Evolutionary conservation across 2,113 vertebrate species (phyloP), one percentile per base, ranked within the genome.

Genomic region (Poeciliopsis occidentalis): DNA sequence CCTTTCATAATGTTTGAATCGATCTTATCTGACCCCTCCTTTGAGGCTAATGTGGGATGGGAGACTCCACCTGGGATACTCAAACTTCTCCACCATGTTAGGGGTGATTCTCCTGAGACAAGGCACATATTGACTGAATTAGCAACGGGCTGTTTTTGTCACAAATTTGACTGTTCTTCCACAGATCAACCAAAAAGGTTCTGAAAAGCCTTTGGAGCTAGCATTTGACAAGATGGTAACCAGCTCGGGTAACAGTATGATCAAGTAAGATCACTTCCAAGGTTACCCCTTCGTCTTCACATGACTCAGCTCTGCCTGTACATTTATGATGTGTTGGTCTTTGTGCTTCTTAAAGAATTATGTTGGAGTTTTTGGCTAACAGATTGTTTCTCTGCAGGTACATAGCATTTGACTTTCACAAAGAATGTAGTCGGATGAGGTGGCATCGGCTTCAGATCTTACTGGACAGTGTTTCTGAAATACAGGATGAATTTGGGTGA

Each of bases 151-250:
- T 54, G 47, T 2, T 22, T 22, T 54, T 7, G 6, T 51, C 47
- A 54, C 19, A 22, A 6, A 54, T 8, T 2, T 54, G 19, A 8
- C 19, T 54, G 24, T 54, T 88, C 27, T 57, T 30, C 41, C 4
- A 7, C 84, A 99, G 97, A 95, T 99, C 34, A 98, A 99, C 91
- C 97, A 99, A 69, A 98, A 97, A 87, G 97, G 97, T 32, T 97
- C 97, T 66, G 97, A 99, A 86, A 97, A 98, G 79, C 96, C 96
- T 6, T 92, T 99, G 62, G 97, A 97, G 69, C 94, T 96, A 81
- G 94, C 95, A 0, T 99, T 98, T 88, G 91, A 95, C 0, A 96
- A 96, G 75, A 96, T 98, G 96, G 96, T 97, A 60, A 92, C 92
- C 73, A 94, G 84, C 75, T 83, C 97, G 92, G 96, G 91, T 71